Base-by-base conservation (phyloP, 2,888 invertebrate species). In the Lampropteryx suffumata region DNA sequence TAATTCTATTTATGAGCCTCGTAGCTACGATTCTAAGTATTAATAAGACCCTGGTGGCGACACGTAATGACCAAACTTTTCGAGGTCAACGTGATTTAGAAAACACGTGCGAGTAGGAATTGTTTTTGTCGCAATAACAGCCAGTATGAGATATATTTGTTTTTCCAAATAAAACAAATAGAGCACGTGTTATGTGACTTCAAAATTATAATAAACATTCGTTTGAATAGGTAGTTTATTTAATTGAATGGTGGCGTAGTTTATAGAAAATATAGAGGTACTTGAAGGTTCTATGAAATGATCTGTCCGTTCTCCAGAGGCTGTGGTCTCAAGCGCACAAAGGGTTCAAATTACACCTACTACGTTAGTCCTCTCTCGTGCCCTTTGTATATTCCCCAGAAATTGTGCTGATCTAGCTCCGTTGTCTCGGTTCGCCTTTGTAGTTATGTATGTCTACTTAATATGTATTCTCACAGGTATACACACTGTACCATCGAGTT, bases 331-430 rank as follows among this genome's bases (percentile, higher is more conserved):
- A 54, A 59, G 40, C 65, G 62, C 70, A 79, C 76, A 83, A 81
- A 81, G 79, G 74, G 67, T 59, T 72, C 63, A 73, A 78, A 80
- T 82, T 77, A 78, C 71, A 69, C 64, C 64, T 66, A 73, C 71
- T 73, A 65, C 64, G 67, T 64, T 61, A 69, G 65, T 58, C 61
- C 68, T 61, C 59, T 50, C 57, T 66, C 62, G 57, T 62, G 56
- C 59, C 67, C 73, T 78, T 77, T 79, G 76, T 71, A 62, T 64
- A 60, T 63, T 56, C 40, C 54, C 50, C 56, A 61, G 65, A 66
- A 33, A 71, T 69, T 70, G 66, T 71, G 67, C 69, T 74, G 72
- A 77, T 73, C 71, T 67, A 65, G 69, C 59, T 57, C 61, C 61
- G 67, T 72, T 72, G 69, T 70, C 65, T 74, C 64, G 53, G 65